Percentiles rank a stretch among this genome's conserved stretches.
Evolutionary conservation across 2,113 vertebrate genomes (phyloP).

Genomic region (Sakesphorus luctuosus): DNA sequence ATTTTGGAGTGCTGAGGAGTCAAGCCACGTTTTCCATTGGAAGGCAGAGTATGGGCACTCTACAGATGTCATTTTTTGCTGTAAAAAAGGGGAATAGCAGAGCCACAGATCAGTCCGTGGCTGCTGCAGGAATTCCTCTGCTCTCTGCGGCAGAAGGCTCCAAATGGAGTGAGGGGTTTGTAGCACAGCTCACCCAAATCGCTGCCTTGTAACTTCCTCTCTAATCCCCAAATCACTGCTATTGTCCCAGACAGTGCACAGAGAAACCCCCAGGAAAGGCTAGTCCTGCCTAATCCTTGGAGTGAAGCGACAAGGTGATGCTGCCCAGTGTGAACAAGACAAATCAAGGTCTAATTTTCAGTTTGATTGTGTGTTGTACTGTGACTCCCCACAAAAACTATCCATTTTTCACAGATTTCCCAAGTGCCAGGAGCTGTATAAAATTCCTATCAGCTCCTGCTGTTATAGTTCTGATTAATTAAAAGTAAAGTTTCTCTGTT

Average conservation of each 20-base stretch:
- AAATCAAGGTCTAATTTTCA: slow-evolving; percentile 48
- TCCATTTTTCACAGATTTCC: neutral
- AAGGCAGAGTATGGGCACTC: neutral
- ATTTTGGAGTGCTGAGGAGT: neutral
- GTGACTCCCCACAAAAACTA: slow-evolving; percentile 37
- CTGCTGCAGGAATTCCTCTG: slow-evolving; percentile 25
- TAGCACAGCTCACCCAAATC: slow-evolving; percentile 10
- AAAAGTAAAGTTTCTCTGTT: neutral
- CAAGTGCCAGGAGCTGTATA: neutral
- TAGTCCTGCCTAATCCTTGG: neutral
- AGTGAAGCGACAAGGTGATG: slow-evolving; percentile 14
- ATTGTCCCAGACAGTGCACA: neutral
- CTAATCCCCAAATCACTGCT: slow-evolving; percentile 36
- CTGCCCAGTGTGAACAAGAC: slow-evolving; percentile 4
- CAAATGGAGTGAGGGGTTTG: neutral
- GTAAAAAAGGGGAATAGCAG: neutral
- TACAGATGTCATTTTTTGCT: neutral
- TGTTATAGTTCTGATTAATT: neutral
- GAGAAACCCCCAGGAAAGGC: slow-evolving; percentile 25
- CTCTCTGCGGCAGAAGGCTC: neutral
- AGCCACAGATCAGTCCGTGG: neutral
- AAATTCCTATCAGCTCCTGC: neutral
- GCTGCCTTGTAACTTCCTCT: slow-evolving; percentile 44
- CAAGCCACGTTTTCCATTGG: neutral
- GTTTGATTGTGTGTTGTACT: slow-evolving; percentile 51